Evolutionary conservation across 2,113 vertebrate genomes (phyloP), one percentile per base, ranked within the genome.

Genomic region (Nannospalax galili): DNA sequence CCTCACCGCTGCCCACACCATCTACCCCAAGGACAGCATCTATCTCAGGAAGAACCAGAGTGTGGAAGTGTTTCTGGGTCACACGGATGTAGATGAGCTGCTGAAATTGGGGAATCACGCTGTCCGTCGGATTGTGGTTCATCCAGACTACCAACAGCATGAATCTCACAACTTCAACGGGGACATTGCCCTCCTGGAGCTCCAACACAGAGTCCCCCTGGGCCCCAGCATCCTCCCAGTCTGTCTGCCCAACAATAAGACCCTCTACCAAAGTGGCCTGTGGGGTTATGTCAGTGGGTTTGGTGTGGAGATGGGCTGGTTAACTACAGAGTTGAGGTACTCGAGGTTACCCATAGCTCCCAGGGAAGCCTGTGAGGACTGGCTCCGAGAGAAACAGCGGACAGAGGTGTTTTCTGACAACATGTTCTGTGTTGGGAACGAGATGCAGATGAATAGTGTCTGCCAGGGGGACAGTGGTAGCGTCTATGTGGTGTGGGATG

Each of bases 181-280:
- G 64, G 99, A 99, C 95, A 99, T 99, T 35, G 99, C 99, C 40
- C 98, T 99, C 11, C 97, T 99, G 77, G 98, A 98, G 96, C 98
- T 99, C 37, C 72, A 97, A 42, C 92, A 97, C 37, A 97, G 98
- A 0, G 98, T 99, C 0, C 92, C 75, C 1, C 97, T 99, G 9
- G 97, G 98, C 35, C 98, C 97, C 48, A 93, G 96, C 1, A 20
- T 99, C 4, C 98, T 98, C 77, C 99, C 99, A 0, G 92, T 99
- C 95, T 99, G 99, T 91, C 99, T 99, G 52, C 99, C 99, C 0
- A 69, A 98, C 42, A 96, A 86, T 16, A 97, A 97, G 40, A 95
- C 84, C 0, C 92, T 84, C 52, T 98, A 98, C 1, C 0, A 0
- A 0, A 87, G 95, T 0, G 93, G 95, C 7, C 94, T 94, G 30